Evolutionary conservation across 1,140 invertebrate species (phyloP).

Genomic region (Teleopsis dalmanni): DNA sequence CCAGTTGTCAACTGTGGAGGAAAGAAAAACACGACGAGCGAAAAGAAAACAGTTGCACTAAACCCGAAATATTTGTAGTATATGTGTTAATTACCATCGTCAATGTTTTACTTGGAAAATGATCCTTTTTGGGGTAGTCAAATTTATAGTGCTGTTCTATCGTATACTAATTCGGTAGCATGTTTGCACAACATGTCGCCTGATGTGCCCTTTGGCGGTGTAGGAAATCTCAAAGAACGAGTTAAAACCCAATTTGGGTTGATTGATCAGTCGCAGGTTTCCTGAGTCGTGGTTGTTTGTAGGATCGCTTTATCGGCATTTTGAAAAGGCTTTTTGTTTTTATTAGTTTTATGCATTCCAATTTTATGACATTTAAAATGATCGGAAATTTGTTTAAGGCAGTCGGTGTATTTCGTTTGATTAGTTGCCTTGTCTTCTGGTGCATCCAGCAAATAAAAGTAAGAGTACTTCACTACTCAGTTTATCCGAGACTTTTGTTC

Average conservation of each 20-base stretch:
- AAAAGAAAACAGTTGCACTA: not conserved
- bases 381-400: not conserved
- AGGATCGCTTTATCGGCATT: not conserved
- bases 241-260: conserved; percentile 6
- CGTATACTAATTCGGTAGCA: conserved; percentile 12
- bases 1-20: conserved; percentile 7
- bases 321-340: not conserved
- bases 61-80: not conserved
- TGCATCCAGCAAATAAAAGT: too few relatives aligned
- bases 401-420: not conserved
- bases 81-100: conserved; percentile 15
- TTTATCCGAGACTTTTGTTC: too few relatives aligned
- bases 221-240: not conserved
- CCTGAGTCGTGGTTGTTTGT: conserved; percentile 3
- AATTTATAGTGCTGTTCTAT: not conserved
- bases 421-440: too few relatives aligned
- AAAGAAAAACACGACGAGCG: not conserved
- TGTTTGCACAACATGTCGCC: conserved; percentile 20
- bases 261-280: not conserved
- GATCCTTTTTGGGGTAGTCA: conserved; percentile 9
- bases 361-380: conserved; percentile 16
- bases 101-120: conserved; percentile 15
- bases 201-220: conserved; percentile 11
- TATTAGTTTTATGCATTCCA: not conserved
- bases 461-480: too few relatives aligned